These are phyloP conservation scores for Heliocidaris erythrogramma DNA, from an alignment of 35 echinoderm and acorn worm genomes.

Conservation along the genomic window DNA sequence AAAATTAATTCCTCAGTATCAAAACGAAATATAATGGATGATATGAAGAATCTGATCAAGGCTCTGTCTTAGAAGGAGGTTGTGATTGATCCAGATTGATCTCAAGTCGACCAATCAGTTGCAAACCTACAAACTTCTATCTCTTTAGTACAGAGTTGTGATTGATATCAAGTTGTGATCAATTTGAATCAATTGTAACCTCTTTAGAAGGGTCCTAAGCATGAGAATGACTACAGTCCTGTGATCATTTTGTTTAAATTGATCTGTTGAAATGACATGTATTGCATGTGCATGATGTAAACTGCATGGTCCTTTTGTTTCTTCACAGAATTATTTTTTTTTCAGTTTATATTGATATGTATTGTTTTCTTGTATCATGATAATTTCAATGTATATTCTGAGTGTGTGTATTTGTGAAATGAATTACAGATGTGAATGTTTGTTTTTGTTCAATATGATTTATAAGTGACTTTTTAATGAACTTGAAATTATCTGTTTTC, in stretches of 20 bases:
- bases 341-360: neutral
- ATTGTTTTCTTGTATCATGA: neutral
- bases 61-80: too few species aligned
- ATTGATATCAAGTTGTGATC: too few species aligned
- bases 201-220: neutral
- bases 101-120: too few species aligned
- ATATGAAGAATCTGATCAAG: neutral
- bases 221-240: neutral
- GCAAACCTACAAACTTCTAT: too few species aligned
- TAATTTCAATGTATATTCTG: neutral
- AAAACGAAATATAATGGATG: neutral
- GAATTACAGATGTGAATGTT: neutral
- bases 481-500: neutral
- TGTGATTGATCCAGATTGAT: too few species aligned
- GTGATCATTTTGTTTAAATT: neutral
- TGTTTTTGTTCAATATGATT: too few species aligned
- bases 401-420: neutral
- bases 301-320: neutral
- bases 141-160: too few species aligned
- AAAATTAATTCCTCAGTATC: neutral
- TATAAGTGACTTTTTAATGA: neutral
- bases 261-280: neutral
- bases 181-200: neutral
- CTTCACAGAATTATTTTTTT: neutral
- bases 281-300: slow-evolving; percentile 28